Evolutionary conservation across 2,888 invertebrate genomes (phyloP).

Genomic region (Phyllotreta striolata): DNA sequence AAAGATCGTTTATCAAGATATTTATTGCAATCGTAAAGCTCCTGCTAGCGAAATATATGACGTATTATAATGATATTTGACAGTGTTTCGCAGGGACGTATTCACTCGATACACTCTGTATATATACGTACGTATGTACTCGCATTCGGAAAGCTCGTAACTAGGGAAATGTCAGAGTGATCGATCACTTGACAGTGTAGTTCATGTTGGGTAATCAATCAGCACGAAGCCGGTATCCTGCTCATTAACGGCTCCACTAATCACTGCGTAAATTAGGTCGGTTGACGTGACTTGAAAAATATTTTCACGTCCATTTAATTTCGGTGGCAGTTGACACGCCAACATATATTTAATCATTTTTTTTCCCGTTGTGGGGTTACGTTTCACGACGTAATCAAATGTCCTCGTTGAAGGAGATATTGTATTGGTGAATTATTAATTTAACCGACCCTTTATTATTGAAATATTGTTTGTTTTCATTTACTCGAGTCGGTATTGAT

Average conservation of each 20-base stretch:
- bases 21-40: constrained; percentile 62
- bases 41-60: constrained; percentile 44
- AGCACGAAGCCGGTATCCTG: constrained; percentile 48
- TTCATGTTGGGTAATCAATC: constrained; percentile 54
- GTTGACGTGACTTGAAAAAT: constrained; percentile 44
- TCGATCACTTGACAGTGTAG: constrained; percentile 57
- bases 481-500: too few relatives aligned
- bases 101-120: constrained; percentile 9
- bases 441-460: too few relatives aligned
- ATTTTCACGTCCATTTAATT: constrained; percentile 43
- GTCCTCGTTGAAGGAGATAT: too few relatives aligned
- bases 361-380: neutral
- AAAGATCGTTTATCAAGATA: constrained; percentile 63
- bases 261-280: constrained; percentile 46
- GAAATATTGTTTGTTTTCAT: too few relatives aligned
- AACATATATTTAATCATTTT: constrained; percentile 35
- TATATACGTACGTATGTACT: too few relatives aligned
- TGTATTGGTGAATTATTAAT: too few relatives aligned
- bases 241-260: constrained; percentile 52
- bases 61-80: constrained; percentile 51
- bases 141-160: constrained; percentile 11
- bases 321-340: constrained; percentile 37
- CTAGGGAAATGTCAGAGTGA: constrained; percentile 43
- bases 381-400: too few relatives aligned
- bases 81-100: constrained; percentile 18